phyloP scores from a whole-genome alignment of 1,140 invertebrate species.

The Ips nitidus region DNA sequence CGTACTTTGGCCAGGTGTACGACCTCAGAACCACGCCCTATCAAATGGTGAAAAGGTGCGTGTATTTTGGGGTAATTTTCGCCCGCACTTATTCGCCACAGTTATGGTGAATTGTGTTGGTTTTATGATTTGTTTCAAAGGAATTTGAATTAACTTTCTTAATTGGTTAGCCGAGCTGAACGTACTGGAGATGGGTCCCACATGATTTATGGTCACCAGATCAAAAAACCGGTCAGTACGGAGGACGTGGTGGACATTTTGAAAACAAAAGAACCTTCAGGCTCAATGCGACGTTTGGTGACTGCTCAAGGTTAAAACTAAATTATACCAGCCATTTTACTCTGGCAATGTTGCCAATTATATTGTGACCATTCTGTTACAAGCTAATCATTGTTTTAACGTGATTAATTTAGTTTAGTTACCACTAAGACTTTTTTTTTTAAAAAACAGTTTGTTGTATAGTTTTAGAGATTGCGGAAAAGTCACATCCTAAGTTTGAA shows the following conservation, averaged over 20 bases:
- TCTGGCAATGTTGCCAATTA: no score
- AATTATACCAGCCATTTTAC: neutral
- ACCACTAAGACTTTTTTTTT: no score
- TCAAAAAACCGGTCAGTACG: constrained; percentile 20
- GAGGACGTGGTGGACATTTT: constrained; percentile 21
- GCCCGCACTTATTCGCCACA: neutral
- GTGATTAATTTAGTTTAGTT: no score
- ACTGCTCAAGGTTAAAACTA: constrained; percentile 27
- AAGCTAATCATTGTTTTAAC: no score
- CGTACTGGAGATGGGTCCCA: constrained; percentile 35
- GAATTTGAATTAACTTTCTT: constrained; percentile 1
- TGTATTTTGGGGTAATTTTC: neutral
- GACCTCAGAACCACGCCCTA: constrained; percentile 61
- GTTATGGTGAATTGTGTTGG: neutral
- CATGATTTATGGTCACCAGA: constrained; percentile 18
- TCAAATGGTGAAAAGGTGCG: constrained; percentile 56
- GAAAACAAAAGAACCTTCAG: constrained; percentile 17
- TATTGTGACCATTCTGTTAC: no score
- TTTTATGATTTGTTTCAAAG: neutral
- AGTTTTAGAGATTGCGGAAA: no score
- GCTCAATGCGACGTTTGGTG: constrained; percentile 15
- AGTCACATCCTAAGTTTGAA: no score
- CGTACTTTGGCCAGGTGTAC: constrained; percentile 64
- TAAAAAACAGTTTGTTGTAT: no score
- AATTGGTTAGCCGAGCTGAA: constrained; percentile 23